These are phyloP conservation scores for Ciconia nigra DNA, from an alignment of 2,797 vertebrate species.

Conservation along the genomic window DNA sequence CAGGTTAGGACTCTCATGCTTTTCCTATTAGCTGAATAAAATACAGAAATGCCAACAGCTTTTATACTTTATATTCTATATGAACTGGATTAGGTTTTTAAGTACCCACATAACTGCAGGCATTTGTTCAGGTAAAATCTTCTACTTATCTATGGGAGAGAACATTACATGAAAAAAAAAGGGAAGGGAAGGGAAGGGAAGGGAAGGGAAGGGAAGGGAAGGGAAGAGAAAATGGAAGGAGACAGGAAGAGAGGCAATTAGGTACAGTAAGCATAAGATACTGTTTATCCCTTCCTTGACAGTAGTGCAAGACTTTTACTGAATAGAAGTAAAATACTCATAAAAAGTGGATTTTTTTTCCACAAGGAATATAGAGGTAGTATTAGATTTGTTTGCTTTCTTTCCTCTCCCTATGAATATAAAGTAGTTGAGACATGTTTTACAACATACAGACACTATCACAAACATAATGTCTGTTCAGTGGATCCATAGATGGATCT, in stretches of 20 bases:
- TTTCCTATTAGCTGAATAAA: background rate
- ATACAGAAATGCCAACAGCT: background rate
- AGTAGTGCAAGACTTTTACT: background rate
- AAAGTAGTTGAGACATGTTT: background rate
- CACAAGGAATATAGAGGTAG: background rate
- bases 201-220: no score
- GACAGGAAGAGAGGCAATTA: fast-evolving
- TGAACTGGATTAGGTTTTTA: background rate
- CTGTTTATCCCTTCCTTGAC: background rate
- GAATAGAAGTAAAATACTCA: background rate
- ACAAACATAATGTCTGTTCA: background rate
- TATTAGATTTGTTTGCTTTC: background rate
- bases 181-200: no score
- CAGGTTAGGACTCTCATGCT: background rate
- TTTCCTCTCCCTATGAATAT: background rate
- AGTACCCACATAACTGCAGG: background rate
- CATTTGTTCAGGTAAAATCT: background rate
- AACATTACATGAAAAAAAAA: no score
- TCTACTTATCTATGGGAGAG: background rate
- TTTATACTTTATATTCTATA: background rate
- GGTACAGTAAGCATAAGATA: background rate
- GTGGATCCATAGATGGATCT: background rate
- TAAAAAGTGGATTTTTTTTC: background rate
- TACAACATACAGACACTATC: background rate
- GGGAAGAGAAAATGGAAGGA: no score